Percentiles rank a stretch among this genome's conserved stretches.
These are phyloP conservation scores for Drosophila funebris DNA, from an alignment of 1,140 invertebrate genomes.

Conservation along the genomic window DNA sequence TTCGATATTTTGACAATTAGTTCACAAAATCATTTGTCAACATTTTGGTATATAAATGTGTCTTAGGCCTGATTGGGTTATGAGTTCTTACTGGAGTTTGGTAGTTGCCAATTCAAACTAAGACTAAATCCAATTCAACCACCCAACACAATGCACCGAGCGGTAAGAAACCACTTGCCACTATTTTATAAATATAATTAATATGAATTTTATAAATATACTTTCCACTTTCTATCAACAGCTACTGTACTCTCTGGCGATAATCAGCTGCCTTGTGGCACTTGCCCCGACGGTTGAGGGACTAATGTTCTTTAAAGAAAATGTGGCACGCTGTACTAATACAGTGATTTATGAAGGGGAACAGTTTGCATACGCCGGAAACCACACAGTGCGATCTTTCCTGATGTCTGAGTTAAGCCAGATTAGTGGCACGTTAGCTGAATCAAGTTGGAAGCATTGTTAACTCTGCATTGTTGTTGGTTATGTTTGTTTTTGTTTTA, in stretches of 20 bases:
- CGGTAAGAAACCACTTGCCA: conserved; percentile 40
- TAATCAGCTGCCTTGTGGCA: conserved; percentile 34
- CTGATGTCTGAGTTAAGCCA: not conserved
- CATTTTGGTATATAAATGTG: conserved; percentile 59
- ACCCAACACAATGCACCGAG: conserved; percentile 54
- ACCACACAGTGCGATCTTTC: not conserved
- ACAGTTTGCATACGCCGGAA: not conserved
- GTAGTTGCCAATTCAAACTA: conserved; percentile 73
- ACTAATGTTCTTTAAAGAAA: not conserved
- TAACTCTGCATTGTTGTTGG: conserved; percentile 51
- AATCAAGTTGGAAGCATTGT: conserved; percentile 3
- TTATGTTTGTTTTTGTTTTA: conserved; percentile 51
- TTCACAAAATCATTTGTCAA: conserved; percentile 49
- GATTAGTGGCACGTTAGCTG: not conserved
- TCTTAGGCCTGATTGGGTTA: conserved; percentile 37
- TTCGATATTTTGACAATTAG: conserved; percentile 30
- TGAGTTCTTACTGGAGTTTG: conserved; percentile 79
- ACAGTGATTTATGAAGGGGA: not conserved
- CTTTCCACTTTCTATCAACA: not conserved
- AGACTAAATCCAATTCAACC: conserved; percentile 68
- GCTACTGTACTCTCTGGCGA: conserved; percentile 59
- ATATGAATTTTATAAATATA: not conserved
- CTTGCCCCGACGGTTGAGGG: not conserved
- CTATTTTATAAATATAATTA: not conserved
- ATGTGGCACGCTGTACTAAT: not conserved